These are phyloP conservation scores for Gambusia affinis DNA, from an alignment of 2,113 vertebrate genomes.

Conservation along the genomic window DNA sequence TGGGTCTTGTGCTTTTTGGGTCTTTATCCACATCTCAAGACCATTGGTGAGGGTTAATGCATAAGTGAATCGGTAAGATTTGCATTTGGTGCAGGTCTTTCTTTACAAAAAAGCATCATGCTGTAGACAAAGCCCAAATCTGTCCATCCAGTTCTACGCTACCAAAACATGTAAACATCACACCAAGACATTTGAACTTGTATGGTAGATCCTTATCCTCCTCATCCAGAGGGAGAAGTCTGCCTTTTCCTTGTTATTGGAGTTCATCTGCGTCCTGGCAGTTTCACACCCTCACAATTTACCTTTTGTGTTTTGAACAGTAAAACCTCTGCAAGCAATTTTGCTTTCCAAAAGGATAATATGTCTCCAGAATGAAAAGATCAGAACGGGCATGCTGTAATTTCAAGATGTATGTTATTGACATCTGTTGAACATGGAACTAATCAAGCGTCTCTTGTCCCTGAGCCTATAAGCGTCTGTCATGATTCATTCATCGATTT, in stretches of 20 bases:
- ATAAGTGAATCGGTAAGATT: background rate
- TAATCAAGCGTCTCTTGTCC: conserved; percentile 41
- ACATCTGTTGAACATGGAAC: conserved; percentile 48
- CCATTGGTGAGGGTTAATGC: background rate
- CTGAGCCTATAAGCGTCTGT: conserved; percentile 28
- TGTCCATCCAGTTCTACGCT: background rate
- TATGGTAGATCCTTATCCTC: background rate
- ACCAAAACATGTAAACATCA: background rate
- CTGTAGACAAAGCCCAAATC: background rate
- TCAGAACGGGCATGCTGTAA: background rate
- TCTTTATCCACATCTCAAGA: background rate
- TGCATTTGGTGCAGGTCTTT: background rate
- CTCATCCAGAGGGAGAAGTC: background rate
- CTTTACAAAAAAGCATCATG: background rate
- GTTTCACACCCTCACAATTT: background rate
- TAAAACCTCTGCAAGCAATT: background rate
- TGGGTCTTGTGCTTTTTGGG: background rate
- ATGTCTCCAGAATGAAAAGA: conserved; percentile 4
- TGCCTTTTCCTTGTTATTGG: background rate
- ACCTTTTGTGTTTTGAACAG: background rate
- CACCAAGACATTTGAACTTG: background rate
- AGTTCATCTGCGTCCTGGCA: background rate
- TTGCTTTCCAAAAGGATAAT: background rate
- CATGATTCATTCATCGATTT: conserved; percentile 52
- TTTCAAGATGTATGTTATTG: conserved; percentile 30